Percentiles rank a stretch among this genome's conserved stretches.
These are phyloP conservation scores for Drosophila ochracea DNA, from an alignment of 2,888 invertebrate species.

Conservation along the genomic window DNA sequence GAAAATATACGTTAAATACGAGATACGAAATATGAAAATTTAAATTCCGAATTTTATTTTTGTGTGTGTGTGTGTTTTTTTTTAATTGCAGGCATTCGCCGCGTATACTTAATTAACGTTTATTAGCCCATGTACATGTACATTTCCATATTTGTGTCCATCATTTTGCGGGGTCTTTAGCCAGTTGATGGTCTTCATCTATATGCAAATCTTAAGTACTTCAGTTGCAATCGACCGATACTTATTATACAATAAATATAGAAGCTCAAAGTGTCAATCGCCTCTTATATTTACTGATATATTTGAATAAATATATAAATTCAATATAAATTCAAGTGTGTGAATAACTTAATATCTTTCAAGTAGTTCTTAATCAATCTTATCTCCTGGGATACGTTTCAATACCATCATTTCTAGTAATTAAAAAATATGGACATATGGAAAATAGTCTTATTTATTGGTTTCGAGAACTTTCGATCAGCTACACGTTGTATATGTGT, in stretches of 20 bases:
- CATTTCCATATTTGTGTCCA: background rate
- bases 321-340: no score
- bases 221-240: constrained; percentile 18
- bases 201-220: constrained; percentile 18
- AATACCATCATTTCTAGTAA: background rate
- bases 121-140: background rate
- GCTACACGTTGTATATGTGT: background rate
- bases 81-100: constrained; percentile 23
- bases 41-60: constrained; percentile 4
- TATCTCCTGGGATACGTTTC: no score
- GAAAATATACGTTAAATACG: background rate
- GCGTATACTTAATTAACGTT: constrained; percentile 45
- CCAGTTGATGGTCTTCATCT: constrained; percentile 14
- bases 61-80: constrained; percentile 5
- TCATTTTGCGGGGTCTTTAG: constrained; percentile 13
- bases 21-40: background rate
- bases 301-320: no score
- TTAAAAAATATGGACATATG: background rate
- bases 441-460: background rate
- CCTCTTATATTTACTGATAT: background rate
- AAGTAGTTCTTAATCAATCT: no score
- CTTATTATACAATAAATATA: background rate
- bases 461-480: constrained; percentile 5
- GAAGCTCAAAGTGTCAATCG: background rate
- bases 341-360: no score